Base-by-base conservation (phyloP, 64 coral and sea anemone species). In the Cladopsammia gracilis region DNA sequence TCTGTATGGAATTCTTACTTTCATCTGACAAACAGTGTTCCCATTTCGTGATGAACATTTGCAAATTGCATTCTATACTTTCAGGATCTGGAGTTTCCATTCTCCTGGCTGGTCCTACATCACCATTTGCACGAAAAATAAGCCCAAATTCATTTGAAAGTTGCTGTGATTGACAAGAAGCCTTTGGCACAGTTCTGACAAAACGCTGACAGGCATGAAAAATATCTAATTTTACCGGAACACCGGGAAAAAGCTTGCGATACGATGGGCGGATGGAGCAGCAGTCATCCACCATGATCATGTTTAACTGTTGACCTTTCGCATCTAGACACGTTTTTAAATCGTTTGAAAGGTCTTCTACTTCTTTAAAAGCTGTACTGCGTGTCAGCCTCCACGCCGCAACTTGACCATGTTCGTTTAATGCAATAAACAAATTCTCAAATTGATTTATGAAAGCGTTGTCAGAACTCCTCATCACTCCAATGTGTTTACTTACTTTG, bases 401-500 rank as follows among this genome's bases (percentile, higher is more conserved):
- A 64, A 95, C 87, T 86, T 95, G 46, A 15, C 79, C 79, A 58
- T 89, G 16, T 68, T 90, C 79, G 34, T 95, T 90, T 25, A 95
- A 51, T 20, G 51, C 86, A 61, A 90, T 72, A 70, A 90, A 95
- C 26, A 95, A 22, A 78, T 95, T 95, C 50, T 84, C n/a, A 77
- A 95, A 95, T 25, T 95, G 87, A 58, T 82, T 44, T 5, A 95
- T 70, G 19, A 84, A 82, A 48, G 42, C 66, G 16, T 16, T 10
- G 62, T 95, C 93, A 19, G 9, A 6, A 22, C 62, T 24, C 8
- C 86, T 67, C n/a, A 44, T 73, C 46, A 89, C 88, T 64, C 93
- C 93, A 20, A 96, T 86, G 34, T 96, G 94, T 68, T 96, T 96
- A 13, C 89, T 90, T 42, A 92, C 86, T 65, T 92, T 96, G 19